Evolutionary conservation across 2,888 invertebrate species (phyloP), one percentile per base, ranked within the genome.

Genomic region (Antheraea assamensis): DNA sequence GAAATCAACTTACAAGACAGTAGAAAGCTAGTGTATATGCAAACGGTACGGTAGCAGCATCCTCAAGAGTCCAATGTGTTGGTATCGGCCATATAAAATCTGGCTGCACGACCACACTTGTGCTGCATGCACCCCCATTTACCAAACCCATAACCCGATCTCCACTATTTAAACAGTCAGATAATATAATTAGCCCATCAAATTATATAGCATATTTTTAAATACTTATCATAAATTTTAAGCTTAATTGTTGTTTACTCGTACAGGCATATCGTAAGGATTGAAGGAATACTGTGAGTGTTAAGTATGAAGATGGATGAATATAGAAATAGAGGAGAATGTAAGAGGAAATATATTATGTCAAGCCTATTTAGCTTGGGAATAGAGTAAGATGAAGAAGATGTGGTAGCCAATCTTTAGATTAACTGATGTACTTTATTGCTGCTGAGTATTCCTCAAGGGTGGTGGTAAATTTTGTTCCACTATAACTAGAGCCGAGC

Each of bases 1-100:
- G 24, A 55, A 55, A 55, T 15, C 31, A 13, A 70, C 68, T 52
- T 15, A 73, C 68, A 76, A 90, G 79, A 66, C 87, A 86, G 75
- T 90, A 90, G 72, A 87, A 94, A 0, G 95, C 95, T 0, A 96
- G 95, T 19, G 90, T 91, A 81, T 97, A 98, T 0, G 97, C 97
- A 66, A 97, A 96, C 0, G 98, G 97, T 0, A 97, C 95, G 0
- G 97, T 96, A 19, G 97, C 96, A 10, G 97, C 97, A 75, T 97
- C 96, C 82, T 96, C 95, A 42, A 97, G 85, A 3, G 93, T 94
- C 97, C 97, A 97, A 31, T 92, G 83, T 2, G 95, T 92, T 0
- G 97, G 97, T 21, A 97, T 92, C 15, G 95, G 93, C 97, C 97
- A 98, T 70, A 89, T 77, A 74, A 96, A 85, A 52, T 93, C 87